These are phyloP conservation scores for Monochamus alternatus DNA, from an alignment of 2,888 invertebrate species.

Conservation along the genomic window DNA sequence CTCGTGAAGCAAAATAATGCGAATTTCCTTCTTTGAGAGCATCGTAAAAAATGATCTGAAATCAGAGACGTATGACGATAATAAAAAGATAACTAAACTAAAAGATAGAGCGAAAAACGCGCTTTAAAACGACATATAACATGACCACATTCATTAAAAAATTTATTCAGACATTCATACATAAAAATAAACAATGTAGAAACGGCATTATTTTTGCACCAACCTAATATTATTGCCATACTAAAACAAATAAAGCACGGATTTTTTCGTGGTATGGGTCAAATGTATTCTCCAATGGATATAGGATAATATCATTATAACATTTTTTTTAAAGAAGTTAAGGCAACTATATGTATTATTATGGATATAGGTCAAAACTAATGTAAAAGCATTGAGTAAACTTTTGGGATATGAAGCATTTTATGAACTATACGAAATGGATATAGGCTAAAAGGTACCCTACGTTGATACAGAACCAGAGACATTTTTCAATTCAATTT, in stretches of 20 bases:
- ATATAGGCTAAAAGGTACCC: not conserved
- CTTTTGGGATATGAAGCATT: conserved; percentile 3
- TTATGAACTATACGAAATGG: not conserved
- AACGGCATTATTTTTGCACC: no score
- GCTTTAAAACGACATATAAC: no score
- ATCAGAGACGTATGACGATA: no score
- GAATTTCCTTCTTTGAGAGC: no score
- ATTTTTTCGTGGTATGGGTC: not conserved
- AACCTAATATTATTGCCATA: not conserved
- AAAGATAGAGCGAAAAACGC: no score
- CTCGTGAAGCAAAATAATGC: no score
- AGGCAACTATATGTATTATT: not conserved
- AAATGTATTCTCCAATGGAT: conserved; percentile 13
- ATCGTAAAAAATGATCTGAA: no score
- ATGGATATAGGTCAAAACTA: not conserved
- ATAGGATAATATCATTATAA: not conserved
- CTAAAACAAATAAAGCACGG: conserved; percentile 2
- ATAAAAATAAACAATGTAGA: no score
- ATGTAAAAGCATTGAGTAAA: not conserved
- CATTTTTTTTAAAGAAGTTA: not conserved
- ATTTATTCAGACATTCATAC: no score
- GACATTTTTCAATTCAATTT: no score
- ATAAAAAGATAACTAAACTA: no score
- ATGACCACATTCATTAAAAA: no score
- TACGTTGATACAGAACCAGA: conserved; percentile 14